phyloP scores from a whole-genome alignment of 2,888 invertebrate genomes.

The Apeira syringaria region DNA sequence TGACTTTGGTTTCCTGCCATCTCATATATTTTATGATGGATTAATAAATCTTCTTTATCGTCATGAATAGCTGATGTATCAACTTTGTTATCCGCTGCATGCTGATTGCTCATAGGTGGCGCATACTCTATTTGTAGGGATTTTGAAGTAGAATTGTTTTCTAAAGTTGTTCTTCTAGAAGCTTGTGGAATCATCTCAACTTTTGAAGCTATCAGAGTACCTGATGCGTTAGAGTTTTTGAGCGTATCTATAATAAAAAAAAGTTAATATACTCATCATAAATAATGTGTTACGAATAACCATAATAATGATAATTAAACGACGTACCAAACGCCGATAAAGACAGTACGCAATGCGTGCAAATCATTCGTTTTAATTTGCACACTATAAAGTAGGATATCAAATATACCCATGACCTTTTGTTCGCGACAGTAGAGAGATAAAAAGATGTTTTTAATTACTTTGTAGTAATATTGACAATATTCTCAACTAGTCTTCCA shows the following conservation, averaged over 20 bases:
- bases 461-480: too few relatives aligned
- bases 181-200: slow-evolving; percentile 36
- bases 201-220: slow-evolving; percentile 57
- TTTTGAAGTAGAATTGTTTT: slow-evolving; percentile 42
- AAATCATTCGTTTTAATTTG: too few relatives aligned
- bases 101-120: slow-evolving; percentile 46
- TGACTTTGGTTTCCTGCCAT: slow-evolving; percentile 54
- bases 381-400: too few relatives aligned
- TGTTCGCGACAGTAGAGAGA: too few relatives aligned
- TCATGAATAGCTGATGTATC: slow-evolving; percentile 46
- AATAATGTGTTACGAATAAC: too few relatives aligned
- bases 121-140: slow-evolving; percentile 61
- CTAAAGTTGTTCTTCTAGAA: slow-evolving; percentile 44
- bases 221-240: slow-evolving; percentile 49
- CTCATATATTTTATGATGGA: slow-evolving; percentile 42
- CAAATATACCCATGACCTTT: too few relatives aligned
- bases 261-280: too few relatives aligned
- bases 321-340: too few relatives aligned
- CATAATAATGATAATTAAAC: too few relatives aligned
- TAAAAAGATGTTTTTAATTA: too few relatives aligned
- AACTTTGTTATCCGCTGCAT: slow-evolving; percentile 65
- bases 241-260: slow-evolving; percentile 58
- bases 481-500: too few relatives aligned
- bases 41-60: slow-evolving; percentile 38
- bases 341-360: too few relatives aligned